These are phyloP conservation scores for Typhlichthys eigenmanni DNA, from an alignment of 2,797 vertebrate genomes.

Conservation along the genomic window DNA sequence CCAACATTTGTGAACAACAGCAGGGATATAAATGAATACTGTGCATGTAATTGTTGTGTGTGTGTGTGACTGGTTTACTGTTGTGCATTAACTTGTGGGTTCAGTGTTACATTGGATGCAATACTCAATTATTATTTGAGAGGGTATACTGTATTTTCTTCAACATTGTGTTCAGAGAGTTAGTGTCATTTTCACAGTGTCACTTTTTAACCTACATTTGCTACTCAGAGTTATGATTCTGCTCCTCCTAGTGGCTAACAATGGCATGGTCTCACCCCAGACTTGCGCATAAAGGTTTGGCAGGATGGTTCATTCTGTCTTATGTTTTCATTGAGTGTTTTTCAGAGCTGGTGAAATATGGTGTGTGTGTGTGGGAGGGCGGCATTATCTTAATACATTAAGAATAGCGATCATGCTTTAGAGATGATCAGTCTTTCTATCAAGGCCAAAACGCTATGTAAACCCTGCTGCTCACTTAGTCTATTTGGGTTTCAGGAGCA, in stretches of 20 bases:
- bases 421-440: constrained; percentile 58
- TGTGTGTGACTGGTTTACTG: not conserved
- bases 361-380: not conserved
- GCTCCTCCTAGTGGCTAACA: constrained; percentile 80
- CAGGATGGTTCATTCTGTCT: constrained; percentile 50
- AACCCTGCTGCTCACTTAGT: constrained; percentile 69
- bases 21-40: constrained; percentile 20
- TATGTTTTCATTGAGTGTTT: constrained; percentile 43
- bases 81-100: constrained; percentile 1
- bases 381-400: constrained; percentile 21
- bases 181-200: constrained; percentile 23
- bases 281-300: constrained; percentile 58
- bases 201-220: constrained; percentile 34
- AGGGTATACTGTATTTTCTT: not conserved
- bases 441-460: constrained; percentile 59
- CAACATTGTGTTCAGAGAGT: constrained; percentile 9
- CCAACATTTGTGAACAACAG: constrained; percentile 52
- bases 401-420: constrained; percentile 53
- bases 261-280: constrained; percentile 48
- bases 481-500: constrained; percentile 85
- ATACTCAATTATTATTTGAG: constrained; percentile 5
- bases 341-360: constrained; percentile 12
- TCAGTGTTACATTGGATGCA: constrained; percentile 4
- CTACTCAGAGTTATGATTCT: constrained; percentile 57
- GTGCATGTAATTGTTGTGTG: constrained; percentile 11